Evolutionary conservation across 2,888 invertebrate species (phyloP).

Genomic region (Unio delphinus): DNA sequence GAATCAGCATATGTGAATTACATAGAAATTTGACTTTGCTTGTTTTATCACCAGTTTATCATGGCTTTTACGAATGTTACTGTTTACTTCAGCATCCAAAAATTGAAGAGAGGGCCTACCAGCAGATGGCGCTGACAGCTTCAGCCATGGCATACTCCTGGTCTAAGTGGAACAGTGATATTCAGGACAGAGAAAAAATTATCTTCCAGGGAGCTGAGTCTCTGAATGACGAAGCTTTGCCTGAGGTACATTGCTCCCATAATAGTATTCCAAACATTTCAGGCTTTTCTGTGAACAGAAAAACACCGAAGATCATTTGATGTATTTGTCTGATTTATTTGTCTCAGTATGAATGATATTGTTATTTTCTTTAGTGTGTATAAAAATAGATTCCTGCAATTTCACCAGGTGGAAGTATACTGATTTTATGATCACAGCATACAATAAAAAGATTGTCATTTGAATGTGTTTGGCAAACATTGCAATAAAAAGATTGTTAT

Average conservation of each 20-base stretch:
- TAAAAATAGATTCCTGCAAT: too few species aligned
- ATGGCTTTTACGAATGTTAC: neutral
- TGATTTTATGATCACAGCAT: too few species aligned
- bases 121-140: slow-evolving; percentile 68
- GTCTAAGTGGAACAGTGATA: slow-evolving; percentile 69
- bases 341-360: too few species aligned
- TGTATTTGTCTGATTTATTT: neutral
- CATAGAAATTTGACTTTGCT: too few species aligned
- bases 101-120: slow-evolving; percentile 64
- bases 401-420: too few species aligned
- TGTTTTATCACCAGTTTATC: too few species aligned
- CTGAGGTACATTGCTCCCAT: slow-evolving; percentile 55
- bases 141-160: slow-evolving; percentile 68
- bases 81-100: slow-evolving; percentile 56
- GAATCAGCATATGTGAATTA: too few species aligned
- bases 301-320: neutral
- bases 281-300: neutral
- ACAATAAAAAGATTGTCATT: too few species aligned
- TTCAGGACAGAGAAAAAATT: slow-evolving; percentile 53
- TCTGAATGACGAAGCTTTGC: slow-evolving; percentile 62
- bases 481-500: too few species aligned
- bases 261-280: neutral
- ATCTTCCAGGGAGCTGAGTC: slow-evolving; percentile 67
- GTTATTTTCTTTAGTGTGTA: too few species aligned
- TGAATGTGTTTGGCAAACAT: too few species aligned